Conservation (phyloP, 64 coral and sea anemone species). For the Acropora yongei region DNA sequence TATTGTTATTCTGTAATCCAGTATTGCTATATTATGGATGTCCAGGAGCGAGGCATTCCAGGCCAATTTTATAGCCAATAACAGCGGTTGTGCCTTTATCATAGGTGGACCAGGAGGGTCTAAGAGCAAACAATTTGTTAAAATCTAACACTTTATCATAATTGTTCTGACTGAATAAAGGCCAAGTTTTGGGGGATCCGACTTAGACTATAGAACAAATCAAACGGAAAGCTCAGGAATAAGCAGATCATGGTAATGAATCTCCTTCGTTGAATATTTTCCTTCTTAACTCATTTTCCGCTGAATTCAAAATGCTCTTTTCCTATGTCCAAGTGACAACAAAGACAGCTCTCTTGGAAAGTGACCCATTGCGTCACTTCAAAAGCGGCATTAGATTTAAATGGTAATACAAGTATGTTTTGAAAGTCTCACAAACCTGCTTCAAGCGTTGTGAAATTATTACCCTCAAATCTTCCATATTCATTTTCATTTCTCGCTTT, state of each 20-base stretch:
- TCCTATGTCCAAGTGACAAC: neutral
- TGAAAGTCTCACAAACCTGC: neutral
- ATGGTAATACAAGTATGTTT: too few species aligned
- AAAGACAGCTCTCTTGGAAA: neutral
- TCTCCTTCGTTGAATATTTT: too few species aligned
- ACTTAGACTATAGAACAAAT: too few species aligned
- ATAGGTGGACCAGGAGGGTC: conserved; percentile 2
- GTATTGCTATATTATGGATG: neutral
- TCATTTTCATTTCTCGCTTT: conserved; percentile 8
- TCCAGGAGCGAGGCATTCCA: conserved; percentile 25
- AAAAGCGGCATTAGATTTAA: too few species aligned
- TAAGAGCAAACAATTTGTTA: neutral
- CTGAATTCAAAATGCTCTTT: too few species aligned
- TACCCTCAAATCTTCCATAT: neutral
- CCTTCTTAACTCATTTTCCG: neutral
- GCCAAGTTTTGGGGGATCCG: too few species aligned
- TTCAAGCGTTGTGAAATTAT: neutral
- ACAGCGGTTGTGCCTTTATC: neutral
- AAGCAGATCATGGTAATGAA: too few species aligned
- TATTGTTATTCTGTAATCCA: conserved; percentile 11
- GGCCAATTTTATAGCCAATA: neutral
- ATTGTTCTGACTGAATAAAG: too few species aligned
- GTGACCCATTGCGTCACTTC: too few species aligned
- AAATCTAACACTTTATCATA: neutral
- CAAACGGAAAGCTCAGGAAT: too few species aligned